phyloP scores from a whole-genome alignment of 2,113 vertebrate species.

The Cathartes aura region DNA sequence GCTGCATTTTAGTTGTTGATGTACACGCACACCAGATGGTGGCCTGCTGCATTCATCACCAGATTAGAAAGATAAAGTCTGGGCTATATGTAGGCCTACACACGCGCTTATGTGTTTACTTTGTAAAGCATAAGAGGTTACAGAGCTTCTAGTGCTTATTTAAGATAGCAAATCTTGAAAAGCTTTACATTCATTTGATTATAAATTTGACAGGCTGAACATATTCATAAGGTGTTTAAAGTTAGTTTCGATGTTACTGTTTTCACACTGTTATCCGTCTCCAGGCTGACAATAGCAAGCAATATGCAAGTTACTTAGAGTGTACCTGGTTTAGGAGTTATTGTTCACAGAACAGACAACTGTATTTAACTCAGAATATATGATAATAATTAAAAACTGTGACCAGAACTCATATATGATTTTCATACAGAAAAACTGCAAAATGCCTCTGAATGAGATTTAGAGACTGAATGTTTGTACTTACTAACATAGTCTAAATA shows the following conservation, averaged over 20 bases:
- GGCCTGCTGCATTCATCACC: conserved; percentile 67
- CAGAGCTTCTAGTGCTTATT: background rate
- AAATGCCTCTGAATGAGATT: background rate
- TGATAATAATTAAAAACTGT: background rate
- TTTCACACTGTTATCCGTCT: background rate
- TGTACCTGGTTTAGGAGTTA: background rate
- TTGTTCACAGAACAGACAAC: background rate
- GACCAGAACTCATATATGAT: background rate
- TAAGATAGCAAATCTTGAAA: background rate
- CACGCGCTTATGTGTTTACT: conserved; percentile 34
- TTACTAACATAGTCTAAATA: background rate
- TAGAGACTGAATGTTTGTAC: background rate
- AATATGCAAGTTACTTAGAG: fast-evolving
- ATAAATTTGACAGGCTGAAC: background rate
- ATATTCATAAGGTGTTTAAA: background rate
- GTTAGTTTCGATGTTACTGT: background rate
- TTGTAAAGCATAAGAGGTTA: conserved; percentile 3
- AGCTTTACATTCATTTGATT: background rate
- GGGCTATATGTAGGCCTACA: conserved; percentile 63
- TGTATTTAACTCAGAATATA: background rate
- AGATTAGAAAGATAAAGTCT: conserved; percentile 86
- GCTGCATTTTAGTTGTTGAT: conserved; percentile 26
- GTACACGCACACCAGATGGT: conserved; percentile 79
- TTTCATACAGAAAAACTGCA: background rate
- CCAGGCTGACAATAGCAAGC: background rate